Conservation (phyloP, 2,888 invertebrate genomes). For the Cremastinae sp. region DNA sequence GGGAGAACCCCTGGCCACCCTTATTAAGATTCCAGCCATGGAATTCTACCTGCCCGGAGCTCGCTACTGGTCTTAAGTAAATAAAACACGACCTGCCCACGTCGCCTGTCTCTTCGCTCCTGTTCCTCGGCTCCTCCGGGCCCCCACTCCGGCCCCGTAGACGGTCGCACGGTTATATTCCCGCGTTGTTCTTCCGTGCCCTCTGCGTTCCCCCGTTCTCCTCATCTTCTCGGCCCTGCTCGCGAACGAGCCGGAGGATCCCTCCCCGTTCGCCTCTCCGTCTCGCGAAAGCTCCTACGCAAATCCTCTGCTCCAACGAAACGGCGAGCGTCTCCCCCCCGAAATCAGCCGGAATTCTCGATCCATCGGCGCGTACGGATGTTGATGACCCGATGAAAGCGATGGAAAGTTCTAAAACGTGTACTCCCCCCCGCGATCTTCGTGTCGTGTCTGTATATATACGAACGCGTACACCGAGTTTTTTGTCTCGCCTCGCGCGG, state of each 20-base stretch:
- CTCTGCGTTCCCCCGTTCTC: slow-evolving; percentile 23
- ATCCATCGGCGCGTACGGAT: neutral
- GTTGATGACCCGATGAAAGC: neutral
- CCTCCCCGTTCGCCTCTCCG: slow-evolving; percentile 33
- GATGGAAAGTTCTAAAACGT: neutral
- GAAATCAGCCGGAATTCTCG: slow-evolving; percentile 16
- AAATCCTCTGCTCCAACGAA: slow-evolving; percentile 8
- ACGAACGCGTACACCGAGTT: neutral
- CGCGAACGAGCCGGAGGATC: slow-evolving; percentile 38
- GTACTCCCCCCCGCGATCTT: slow-evolving; percentile 7
- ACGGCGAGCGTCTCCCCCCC: slow-evolving; percentile 8
- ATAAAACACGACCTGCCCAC: slow-evolving; percentile 78
- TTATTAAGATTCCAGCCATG: slow-evolving; percentile 80
- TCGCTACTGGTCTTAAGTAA: slow-evolving; percentile 80
- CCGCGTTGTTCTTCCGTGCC: slow-evolving; percentile 47
- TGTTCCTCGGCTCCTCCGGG: slow-evolving; percentile 31
- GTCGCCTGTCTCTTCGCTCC: slow-evolving; percentile 69
- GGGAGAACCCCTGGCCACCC: slow-evolving; percentile 79
- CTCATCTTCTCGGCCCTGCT: slow-evolving; percentile 46
- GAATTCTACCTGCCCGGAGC: slow-evolving; percentile 79
- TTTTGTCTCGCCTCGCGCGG: neutral
- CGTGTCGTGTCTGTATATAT: neutral
- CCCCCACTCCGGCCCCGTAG: slow-evolving; percentile 29
- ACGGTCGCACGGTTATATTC: slow-evolving; percentile 35
- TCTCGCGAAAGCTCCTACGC: slow-evolving; percentile 27